Base-by-base conservation (phyloP, 2,797 vertebrate genomes). In the Cynodonichthys magdalenae region DNA sequence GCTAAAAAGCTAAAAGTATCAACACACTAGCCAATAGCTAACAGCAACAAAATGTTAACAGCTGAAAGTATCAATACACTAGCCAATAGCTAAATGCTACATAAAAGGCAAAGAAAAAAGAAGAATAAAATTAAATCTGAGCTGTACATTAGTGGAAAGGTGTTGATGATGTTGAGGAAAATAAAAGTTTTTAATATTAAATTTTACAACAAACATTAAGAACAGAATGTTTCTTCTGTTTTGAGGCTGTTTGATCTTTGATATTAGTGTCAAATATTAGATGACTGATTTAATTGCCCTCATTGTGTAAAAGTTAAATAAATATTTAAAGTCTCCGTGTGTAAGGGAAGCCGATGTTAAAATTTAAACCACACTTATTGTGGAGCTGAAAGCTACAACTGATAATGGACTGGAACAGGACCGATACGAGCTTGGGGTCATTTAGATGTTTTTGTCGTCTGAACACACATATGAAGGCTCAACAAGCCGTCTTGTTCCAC, bases 381-480 rank as follows among this genome's bases (percentile, higher is more conserved):
- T 41, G 24, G 8, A 14, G 2, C 29, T 45, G 20, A 66, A 12
- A 47, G 19, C 9, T 28, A 28, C 41, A 59, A 53, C 63, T 68
- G 49, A 42, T 19, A 3, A 19, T 18, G 36, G 69, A 11, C 14
- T 46, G 52, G 61, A 79, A 75, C 72, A 59, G 47, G 70, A 64
- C 64, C 15, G 0, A 6, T 24, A 17, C 2, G 60, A 63, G 75
- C 73, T 59, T 53, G 55, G 74, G 75, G 75, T 81, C 59, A 85
- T 76, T 81, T 78, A 49, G 0, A 48, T 36, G 69, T 39, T 31
- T 79, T 27, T 89, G 82, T 89, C 80, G 57, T 77, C 47, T 85
- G 87, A 88, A 90, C 85, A 90, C 52, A 54, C 46, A 3, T 0
- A 15, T 87, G 79, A 70, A 73, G 88, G 85, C 77, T 80, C 86